Conservation (phyloP, 2,888 invertebrate species). For the Leptopilina drosophilae region DNA sequence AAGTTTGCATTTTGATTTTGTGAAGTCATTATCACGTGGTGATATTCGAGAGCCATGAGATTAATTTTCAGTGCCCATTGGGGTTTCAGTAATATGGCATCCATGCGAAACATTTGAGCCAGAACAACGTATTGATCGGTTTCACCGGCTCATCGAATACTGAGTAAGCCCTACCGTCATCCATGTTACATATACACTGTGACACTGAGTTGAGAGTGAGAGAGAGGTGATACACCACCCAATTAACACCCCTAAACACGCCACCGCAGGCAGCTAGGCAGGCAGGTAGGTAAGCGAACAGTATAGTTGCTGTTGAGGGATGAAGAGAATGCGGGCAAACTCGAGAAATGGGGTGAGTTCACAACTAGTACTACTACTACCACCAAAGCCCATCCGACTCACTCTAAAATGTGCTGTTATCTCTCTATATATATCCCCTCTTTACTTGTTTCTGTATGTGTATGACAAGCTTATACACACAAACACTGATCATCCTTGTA, state of each 20-base stretch:
- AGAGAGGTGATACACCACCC: constrained; percentile 71
- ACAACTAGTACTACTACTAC: constrained; percentile 7
- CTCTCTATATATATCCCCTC: neutral
- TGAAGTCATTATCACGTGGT: constrained; percentile 54
- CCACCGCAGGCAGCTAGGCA: constrained; percentile 62
- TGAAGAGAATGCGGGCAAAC: constrained; percentile 42
- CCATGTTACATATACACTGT: constrained; percentile 63
- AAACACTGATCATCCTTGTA: constrained; percentile 10
- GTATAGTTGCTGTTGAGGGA: constrained; percentile 31
- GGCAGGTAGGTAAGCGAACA: constrained; percentile 47
- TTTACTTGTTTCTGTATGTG: neutral
- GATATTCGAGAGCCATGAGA: constrained; percentile 59
- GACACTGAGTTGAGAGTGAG: constrained; percentile 63
- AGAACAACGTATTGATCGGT: constrained; percentile 71
- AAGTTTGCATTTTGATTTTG: constrained; percentile 19
- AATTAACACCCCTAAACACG: constrained; percentile 73
- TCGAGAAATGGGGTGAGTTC: constrained; percentile 38
- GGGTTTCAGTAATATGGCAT: constrained; percentile 63
- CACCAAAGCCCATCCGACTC: constrained; percentile 19
- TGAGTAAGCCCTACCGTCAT: constrained; percentile 68
- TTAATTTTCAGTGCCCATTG: constrained; percentile 63
- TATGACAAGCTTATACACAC: neutral
- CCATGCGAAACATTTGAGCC: constrained; percentile 66
- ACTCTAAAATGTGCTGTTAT: neutral
- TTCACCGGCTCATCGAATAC: constrained; percentile 70